Evolutionary conservation across 2,888 invertebrate species (phyloP).

Genomic region (Scrobipalpa atriplicella): DNA sequence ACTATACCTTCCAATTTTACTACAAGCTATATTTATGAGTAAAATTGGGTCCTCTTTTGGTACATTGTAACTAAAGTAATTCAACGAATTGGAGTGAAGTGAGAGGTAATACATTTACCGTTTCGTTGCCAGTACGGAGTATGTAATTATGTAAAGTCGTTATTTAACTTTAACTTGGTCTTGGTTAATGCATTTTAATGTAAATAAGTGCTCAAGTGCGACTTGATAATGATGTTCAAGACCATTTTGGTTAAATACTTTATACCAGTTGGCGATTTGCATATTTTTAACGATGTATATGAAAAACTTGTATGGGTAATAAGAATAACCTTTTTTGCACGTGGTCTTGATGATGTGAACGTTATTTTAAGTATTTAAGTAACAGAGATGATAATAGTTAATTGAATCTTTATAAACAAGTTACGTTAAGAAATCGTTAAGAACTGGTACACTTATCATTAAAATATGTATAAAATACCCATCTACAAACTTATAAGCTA

Average conservation of each 20-base stretch:
- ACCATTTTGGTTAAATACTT: conserved; percentile 34
- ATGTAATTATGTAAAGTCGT: conserved; percentile 25
- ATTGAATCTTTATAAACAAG: conserved; percentile 1
- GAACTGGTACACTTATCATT: too few relatives aligned
- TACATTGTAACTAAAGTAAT: background rate
- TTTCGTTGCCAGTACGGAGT: conserved; percentile 10
- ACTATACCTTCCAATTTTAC: too few relatives aligned
- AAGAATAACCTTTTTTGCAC: conserved; percentile 1
- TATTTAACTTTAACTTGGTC: conserved; percentile 20
- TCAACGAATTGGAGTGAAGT: conserved; percentile 19
- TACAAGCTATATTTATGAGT: background rate
- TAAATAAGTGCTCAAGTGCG: conserved; percentile 24
- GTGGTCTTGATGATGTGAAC: background rate
- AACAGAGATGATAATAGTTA: too few relatives aligned
- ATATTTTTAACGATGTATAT: conserved; percentile 13
- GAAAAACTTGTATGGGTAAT: conserved; percentile 7
- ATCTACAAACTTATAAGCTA: too few relatives aligned
- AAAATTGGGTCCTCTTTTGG: background rate
- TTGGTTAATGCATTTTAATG: conserved; percentile 23
- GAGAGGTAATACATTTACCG: conserved; percentile 26
- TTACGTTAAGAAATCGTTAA: background rate
- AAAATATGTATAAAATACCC: too few relatives aligned
- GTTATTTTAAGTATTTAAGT: too few relatives aligned
- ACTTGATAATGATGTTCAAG: conserved; percentile 12
- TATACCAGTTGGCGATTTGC: conserved; percentile 45